Evolutionary conservation across 23 tunicate species (phyloP).

Genomic region (Ascidia mentula): DNA sequence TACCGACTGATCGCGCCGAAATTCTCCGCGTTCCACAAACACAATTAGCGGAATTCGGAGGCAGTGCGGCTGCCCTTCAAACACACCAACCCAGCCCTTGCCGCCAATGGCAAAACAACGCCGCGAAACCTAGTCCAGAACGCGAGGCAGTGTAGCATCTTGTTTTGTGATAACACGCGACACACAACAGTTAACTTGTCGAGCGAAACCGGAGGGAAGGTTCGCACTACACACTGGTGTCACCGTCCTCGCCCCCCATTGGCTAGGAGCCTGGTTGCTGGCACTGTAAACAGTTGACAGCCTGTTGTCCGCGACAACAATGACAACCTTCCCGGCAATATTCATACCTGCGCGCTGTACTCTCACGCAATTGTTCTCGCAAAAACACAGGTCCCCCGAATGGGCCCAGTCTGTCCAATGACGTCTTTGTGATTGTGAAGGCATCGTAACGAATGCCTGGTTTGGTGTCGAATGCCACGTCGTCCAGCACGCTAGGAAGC

Average conservation of each 20-base stretch:
- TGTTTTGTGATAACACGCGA: constrained; percentile 5
- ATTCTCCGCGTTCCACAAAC: background rate
- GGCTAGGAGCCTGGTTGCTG: constrained; percentile 2
- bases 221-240: background rate
- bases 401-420: background rate
- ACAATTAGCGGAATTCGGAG: background rate
- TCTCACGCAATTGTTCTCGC: constrained; percentile 3
- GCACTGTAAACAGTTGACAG: constrained; percentile 3
- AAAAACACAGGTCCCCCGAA: background rate
- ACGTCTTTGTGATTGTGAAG: background rate
- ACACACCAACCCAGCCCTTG: background rate
- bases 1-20: background rate
- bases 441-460: background rate
- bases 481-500: background rate
- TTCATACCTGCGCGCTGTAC: background rate
- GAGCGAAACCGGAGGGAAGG: background rate
- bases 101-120: background rate
- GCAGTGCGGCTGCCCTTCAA: background rate
- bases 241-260: constrained; percentile 1
- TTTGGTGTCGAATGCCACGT: background rate
- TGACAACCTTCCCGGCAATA: constrained; percentile 5
- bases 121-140: background rate
- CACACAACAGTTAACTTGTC: no score
- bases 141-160: background rate
- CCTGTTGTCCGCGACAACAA: constrained; percentile 1